Evolutionary conservation across 2,113 vertebrate genomes (phyloP), one percentile per base, ranked within the genome.

Genomic region (Thalassoma bifasciatum): DNA sequence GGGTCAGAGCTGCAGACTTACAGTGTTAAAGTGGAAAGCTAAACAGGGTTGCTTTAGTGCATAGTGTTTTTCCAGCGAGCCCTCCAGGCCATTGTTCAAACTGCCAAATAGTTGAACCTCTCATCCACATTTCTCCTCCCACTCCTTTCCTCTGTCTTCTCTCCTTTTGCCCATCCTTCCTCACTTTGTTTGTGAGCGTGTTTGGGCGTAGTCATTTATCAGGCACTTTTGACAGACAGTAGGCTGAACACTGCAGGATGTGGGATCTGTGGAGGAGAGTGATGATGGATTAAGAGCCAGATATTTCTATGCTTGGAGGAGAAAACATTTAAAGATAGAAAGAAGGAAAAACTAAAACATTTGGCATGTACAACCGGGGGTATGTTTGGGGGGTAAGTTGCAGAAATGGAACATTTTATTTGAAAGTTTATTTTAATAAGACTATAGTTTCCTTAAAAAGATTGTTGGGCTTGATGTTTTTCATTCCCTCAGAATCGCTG

Each of bases 1-100:
- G 16, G 83, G 62, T 84, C 73, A 66, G 53, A 51, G 49, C 58
- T 68, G 54, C 56, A 85, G 52, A 66, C 36, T 34, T 64, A 2
- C 63, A 69, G 74, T 66, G 73, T 77, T 64, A 57, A 88, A 86
- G 73, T 26, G n/a, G 82, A 63, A 81, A 51, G 50, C 71, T 75
- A 75, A 84, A 73, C 10, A 2, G 44, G 61, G 56, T 54, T 34
- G 40, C 81, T 68, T 67, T 11, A 51, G 64, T 54, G 73, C 51
- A 72, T 66, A 64, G 59, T 72, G 61, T 84, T 88, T 80, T 81
- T 86, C 81, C 83, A 87, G 62, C 1, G 19, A 66, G 53, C 37
- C 64, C 86, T 75, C 57, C 53, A n/a, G 70, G 67, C 73, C 75
- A 84, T 87, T 88, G 86, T 88, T 86, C 78, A 87, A 77, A 64